phyloP scores from a whole-genome alignment of 2,113 vertebrate species.

The Psilopogon haemacephalus region DNA sequence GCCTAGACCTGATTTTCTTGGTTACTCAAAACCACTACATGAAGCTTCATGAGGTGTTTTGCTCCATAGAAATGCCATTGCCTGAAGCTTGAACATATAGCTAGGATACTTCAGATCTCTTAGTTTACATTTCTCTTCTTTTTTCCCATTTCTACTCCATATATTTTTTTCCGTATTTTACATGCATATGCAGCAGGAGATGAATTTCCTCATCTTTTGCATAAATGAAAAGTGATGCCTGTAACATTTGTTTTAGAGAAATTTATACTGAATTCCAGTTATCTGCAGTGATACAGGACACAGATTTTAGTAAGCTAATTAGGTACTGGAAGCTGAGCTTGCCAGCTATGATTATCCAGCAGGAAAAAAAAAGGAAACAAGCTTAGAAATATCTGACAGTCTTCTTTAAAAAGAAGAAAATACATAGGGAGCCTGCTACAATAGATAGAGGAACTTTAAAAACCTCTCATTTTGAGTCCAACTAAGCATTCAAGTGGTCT shows the following conservation, averaged over 20 bases:
- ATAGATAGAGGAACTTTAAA: neutral
- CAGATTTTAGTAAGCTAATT: slow-evolving; percentile 35
- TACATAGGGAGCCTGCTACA: neutral
- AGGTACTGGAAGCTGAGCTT: neutral
- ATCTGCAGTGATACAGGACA: slow-evolving; percentile 21
- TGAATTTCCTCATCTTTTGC: neutral
- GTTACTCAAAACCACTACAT: neutral
- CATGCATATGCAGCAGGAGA: neutral
- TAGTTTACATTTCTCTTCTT: neutral
- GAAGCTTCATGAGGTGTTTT: neutral
- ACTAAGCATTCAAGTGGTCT: neutral
- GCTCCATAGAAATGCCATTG: neutral
- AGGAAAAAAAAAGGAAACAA: neutral
- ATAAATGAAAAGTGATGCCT: slow-evolving; percentile 10
- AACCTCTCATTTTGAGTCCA: neutral
- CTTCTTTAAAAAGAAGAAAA: slow-evolving; percentile 21
- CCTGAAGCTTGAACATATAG: neutral
- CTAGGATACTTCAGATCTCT: neutral
- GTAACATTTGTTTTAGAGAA: slow-evolving; percentile 23
- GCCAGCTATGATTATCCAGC: neutral
- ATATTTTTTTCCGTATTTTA: neutral
- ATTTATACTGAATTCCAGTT: slow-evolving; percentile 5
- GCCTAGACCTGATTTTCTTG: neutral
- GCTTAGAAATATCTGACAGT: slow-evolving; percentile 25
- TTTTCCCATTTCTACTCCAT: neutral